Percentiles rank a stretch among this genome's conserved stretches.
Evolutionary conservation across 1,140 invertebrate genomes (phyloP).

Genomic region (Lordiphosa collinella): DNA sequence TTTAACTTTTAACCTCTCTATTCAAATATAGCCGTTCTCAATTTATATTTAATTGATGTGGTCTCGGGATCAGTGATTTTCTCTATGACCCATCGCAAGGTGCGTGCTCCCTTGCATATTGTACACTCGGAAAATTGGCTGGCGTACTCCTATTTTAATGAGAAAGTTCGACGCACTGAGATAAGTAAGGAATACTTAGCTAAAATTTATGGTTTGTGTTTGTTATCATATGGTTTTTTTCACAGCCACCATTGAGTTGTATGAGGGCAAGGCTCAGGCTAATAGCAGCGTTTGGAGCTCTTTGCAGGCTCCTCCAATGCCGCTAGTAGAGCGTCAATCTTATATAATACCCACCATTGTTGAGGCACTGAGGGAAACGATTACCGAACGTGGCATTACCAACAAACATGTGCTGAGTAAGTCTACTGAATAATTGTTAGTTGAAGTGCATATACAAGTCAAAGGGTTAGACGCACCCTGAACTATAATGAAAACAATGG

Average conservation of each 20-base stretch:
- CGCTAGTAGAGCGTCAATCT: slow-evolving; percentile 91
- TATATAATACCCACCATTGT: slow-evolving; percentile 94
- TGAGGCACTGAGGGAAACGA: slow-evolving; percentile 89
- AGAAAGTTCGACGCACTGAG: slow-evolving; percentile 94
- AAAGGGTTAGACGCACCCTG: too few species aligned
- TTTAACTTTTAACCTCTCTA: background rate
- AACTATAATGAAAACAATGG: too few species aligned
- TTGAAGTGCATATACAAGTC: too few species aligned
- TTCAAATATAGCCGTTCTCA: slow-evolving; percentile 80
- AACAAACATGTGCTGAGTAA: slow-evolving; percentile 95
- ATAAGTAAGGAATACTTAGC: slow-evolving; percentile 81
- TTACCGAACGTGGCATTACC: slow-evolving; percentile 96
- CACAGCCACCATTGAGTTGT: slow-evolving; percentile 92
- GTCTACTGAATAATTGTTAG: slow-evolving; percentile 30
- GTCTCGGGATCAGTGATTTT: slow-evolving; percentile 91
- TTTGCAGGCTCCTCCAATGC: slow-evolving; percentile 85
- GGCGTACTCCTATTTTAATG: slow-evolving; percentile 96
- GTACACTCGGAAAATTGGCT: slow-evolving; percentile 99
- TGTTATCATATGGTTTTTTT: background rate
- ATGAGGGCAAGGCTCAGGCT: slow-evolving; percentile 93
- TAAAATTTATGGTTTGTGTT: background rate
- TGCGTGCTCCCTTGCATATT: slow-evolving; percentile 90
- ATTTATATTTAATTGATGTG: slow-evolving; percentile 93
- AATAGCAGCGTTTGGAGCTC: slow-evolving; percentile 95
- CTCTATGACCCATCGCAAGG: slow-evolving; percentile 88